These are phyloP conservation scores for Latheticus oryzae DNA, from an alignment of 2,888 invertebrate species.

Conservation along the genomic window DNA sequence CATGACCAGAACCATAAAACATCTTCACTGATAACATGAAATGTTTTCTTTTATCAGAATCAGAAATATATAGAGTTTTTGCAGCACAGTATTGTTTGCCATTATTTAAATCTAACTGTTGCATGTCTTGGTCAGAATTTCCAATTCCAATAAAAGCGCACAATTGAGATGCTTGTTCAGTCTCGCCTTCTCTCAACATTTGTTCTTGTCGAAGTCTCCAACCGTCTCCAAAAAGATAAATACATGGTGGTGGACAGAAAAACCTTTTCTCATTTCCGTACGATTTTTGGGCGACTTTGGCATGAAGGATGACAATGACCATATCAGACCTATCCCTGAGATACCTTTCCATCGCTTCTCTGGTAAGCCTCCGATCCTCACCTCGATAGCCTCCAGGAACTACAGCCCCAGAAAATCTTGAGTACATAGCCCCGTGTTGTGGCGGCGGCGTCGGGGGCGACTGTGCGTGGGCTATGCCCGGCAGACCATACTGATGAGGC, in stretches of 20 bases:
- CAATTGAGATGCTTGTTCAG: conserved; percentile 91
- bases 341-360: conserved; percentile 97
- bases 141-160: conserved; percentile 99
- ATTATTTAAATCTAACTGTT: conserved; percentile 95
- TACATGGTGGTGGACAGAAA: conserved; percentile 99
- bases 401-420: conserved; percentile 74
- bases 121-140: conserved; percentile 98
- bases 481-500: conserved; percentile 86
- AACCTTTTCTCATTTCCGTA: conserved; percentile 99
- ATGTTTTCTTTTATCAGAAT: conserved; percentile 99
- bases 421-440: conserved; percentile 72
- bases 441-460: conserved; percentile 82
- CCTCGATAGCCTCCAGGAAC: conserved; percentile 75
- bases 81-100: conserved; percentile 99
- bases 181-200: conserved; percentile 90
- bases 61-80: conserved; percentile 98
- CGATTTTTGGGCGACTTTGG: conserved; percentile 99
- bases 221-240: conserved; percentile 97
- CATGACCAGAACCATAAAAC: conserved; percentile 98
- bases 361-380: conserved; percentile 85
- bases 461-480: conserved; percentile 79
- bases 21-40: conserved; percentile 99
- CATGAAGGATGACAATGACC: conserved; percentile 97
- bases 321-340: conserved; percentile 93
- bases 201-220: conserved; percentile 97